Evolutionary conservation across 1,140 invertebrate species (phyloP).

Genomic region (Ceratosolen solmsi): DNA sequence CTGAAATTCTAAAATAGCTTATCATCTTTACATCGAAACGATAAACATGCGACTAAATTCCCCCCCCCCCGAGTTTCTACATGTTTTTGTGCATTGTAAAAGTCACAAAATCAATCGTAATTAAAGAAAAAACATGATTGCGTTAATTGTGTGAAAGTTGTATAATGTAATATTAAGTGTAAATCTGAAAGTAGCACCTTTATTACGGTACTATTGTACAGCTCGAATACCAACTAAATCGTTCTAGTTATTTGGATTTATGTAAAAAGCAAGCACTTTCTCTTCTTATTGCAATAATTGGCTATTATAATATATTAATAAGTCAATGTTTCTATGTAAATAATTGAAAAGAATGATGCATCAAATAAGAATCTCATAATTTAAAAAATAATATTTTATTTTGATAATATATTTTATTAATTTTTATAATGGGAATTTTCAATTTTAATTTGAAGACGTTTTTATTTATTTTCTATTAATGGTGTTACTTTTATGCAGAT

Average conservation of each 20-base stretch:
- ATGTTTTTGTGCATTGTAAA: neutral
- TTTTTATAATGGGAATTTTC: no score
- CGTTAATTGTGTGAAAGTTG: constrained; percentile 3
- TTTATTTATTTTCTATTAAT: no score
- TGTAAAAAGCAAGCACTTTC: neutral
- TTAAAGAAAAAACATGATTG: neutral
- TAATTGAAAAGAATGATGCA: no score
- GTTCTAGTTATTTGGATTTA: neutral
- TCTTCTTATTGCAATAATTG: constrained; percentile 8
- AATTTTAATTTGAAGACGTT: no score
- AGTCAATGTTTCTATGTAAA: neutral
- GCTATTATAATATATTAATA: neutral
- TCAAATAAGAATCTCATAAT: no score
- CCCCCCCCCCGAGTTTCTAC: neutral
- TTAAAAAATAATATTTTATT: no score
- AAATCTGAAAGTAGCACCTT: neutral
- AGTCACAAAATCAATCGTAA: neutral
- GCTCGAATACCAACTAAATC: neutral
- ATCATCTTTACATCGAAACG: neutral
- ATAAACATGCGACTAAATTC: neutral
- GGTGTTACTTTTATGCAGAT: no score
- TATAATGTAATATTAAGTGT: constrained; percentile 14
- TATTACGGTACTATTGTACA: constrained; percentile 15
- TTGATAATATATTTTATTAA: no score
- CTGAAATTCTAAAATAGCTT: neutral